Evolutionary conservation across 2,888 invertebrate species (phyloP).

Genomic region (Creontiades dilutus): DNA sequence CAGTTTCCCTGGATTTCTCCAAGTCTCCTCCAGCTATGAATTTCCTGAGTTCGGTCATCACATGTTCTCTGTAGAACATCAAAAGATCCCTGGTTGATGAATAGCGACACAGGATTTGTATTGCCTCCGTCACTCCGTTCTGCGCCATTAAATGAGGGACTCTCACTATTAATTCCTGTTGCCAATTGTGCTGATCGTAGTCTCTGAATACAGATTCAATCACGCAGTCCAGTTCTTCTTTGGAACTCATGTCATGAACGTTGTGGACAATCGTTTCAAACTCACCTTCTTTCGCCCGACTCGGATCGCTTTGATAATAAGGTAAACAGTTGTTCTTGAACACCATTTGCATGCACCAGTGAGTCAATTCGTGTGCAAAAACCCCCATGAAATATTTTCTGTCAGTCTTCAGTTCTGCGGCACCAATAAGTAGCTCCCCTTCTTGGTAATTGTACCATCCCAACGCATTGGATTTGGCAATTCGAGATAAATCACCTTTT

Average conservation of each 20-base stretch:
- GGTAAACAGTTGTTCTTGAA: not conserved
- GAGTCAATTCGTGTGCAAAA: conserved; percentile 2
- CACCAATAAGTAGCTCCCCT: not conserved
- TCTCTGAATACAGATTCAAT: not conserved
- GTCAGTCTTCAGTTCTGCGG: not conserved
- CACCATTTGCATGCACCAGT: conserved; percentile 9
- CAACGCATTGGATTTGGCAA: not conserved
- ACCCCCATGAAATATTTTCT: conserved; percentile 3
- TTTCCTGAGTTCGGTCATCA: not conserved
- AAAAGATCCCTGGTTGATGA: not conserved
- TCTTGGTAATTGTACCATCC: not conserved
- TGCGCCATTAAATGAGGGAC: not conserved
- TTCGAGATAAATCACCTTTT: not conserved
- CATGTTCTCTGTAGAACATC: not conserved
- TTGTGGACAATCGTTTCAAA: not conserved
- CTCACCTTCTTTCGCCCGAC: not conserved
- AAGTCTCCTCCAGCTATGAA: not conserved
- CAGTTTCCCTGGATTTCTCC: conserved; percentile 4
- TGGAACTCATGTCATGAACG: not conserved
- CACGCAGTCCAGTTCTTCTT: not conserved
- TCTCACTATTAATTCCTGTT: conserved; percentile 4
- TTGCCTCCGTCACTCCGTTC: not conserved
- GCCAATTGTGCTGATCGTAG: not conserved
- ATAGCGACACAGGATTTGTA: not conserved
- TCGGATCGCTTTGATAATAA: conserved; percentile 7